Evolutionary conservation across 2,888 invertebrate species (phyloP).

Genomic region (Nineta flava): DNA sequence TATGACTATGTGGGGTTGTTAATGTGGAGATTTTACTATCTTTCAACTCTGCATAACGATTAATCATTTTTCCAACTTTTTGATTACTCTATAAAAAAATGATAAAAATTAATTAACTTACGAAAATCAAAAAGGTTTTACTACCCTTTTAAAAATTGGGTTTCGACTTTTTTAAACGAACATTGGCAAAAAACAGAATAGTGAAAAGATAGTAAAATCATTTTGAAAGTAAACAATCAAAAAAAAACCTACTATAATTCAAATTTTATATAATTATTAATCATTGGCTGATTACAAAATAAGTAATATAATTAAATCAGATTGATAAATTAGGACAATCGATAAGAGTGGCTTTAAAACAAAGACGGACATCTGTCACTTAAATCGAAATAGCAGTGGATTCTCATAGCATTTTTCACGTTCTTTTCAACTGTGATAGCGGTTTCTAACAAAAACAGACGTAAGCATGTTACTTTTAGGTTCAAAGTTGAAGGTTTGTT

Average conservation of each 20-base stretch:
- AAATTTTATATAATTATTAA: neutral
- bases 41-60: conserved; percentile 75
- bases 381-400: too few relatives aligned
- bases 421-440: too few relatives aligned
- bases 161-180: neutral
- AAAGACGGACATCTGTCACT: too few relatives aligned
- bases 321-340: too few relatives aligned
- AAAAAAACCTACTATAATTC: neutral
- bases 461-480: too few relatives aligned
- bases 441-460: too few relatives aligned
- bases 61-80: conserved; percentile 48
- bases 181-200: conserved; percentile 2
- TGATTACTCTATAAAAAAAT: conserved; percentile 30
- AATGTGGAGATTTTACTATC: conserved; percentile 79
- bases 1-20: conserved; percentile 74
- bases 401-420: too few relatives aligned
- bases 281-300: too few relatives aligned
- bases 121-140: conserved; percentile 7
- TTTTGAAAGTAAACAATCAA: conserved; percentile 29
- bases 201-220: conserved; percentile 7
- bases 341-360: too few relatives aligned
- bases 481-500: too few relatives aligned
- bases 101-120: conserved; percentile 6
- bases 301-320: too few relatives aligned
- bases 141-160: conserved; percentile 4